These are phyloP conservation scores for Macrobrachium nipponense DNA, from an alignment of 1,140 invertebrate genomes.

Conservation along the genomic window DNA sequence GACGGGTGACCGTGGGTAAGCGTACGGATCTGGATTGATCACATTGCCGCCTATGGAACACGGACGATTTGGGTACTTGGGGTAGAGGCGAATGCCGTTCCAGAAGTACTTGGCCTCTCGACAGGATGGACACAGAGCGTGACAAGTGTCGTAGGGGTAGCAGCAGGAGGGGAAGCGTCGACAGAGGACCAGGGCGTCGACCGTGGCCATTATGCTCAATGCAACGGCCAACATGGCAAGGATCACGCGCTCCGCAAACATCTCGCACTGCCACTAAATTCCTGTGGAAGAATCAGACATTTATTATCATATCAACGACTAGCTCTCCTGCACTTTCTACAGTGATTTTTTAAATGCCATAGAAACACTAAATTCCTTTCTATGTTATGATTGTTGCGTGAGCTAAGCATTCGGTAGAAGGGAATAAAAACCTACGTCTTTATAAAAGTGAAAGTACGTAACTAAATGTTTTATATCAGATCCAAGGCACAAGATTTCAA, in stretches of 20 bases:
- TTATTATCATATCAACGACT: too few species aligned
- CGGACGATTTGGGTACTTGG: slow-evolving; percentile 14
- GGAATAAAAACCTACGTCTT: too few species aligned
- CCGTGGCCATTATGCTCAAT: background rate
- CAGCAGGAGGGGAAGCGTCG: slow-evolving; percentile 46
- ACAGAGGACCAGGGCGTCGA: slow-evolving; percentile 43
- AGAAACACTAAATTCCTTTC: too few species aligned
- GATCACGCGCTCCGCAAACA: background rate
- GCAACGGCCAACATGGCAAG: background rate
- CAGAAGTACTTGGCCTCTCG: slow-evolving; percentile 37
- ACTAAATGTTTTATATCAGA: too few species aligned
- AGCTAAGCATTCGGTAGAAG: too few species aligned
- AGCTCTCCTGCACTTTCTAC: too few species aligned
- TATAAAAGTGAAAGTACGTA: too few species aligned
- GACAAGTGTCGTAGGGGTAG: slow-evolving; percentile 46
- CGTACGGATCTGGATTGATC: slow-evolving; percentile 44
- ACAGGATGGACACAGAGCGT: slow-evolving; percentile 43
- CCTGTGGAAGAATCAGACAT: background rate
- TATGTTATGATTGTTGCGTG: too few species aligned
- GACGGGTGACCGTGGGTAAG: slow-evolving; percentile 17
- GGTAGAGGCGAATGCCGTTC: slow-evolving; percentile 23
- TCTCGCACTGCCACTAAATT: background rate
- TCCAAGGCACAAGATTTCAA: too few species aligned
- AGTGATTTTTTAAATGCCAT: too few species aligned
- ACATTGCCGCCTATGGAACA: slow-evolving; percentile 27